Base-by-base conservation (phyloP, 2,797 vertebrate species). In the Nannoperca australis region DNA sequence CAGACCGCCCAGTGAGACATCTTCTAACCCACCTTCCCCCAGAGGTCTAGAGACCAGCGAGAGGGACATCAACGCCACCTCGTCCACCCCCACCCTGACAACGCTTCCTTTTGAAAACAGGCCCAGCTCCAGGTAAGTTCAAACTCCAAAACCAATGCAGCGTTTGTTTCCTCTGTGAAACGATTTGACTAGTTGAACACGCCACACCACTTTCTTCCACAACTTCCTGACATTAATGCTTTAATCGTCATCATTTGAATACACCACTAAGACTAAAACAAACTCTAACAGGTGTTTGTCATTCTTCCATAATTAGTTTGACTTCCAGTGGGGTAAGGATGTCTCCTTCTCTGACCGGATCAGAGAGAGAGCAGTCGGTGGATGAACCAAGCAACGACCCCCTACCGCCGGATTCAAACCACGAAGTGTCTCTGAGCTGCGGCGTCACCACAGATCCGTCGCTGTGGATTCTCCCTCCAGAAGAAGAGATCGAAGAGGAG, bases 371-470 rank as follows among this genome's bases (percentile, higher is more conserved):
- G 79, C 76, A 73, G 70, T 86, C 70, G 0, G 87, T 85, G 79
- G 89, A 90, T 15, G 89, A 94, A 70, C 70, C 78, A 1, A 58
- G 49, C 40, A n/a, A n/a, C 0, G 78, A 85, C 7, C 13, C 17
- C 30, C 60, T 24, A 3, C 51, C 34, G 0, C 59, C 81, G 5
- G 76, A 86, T 34, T 71, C 87, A 24, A 75, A 60, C 67, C 89
- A 91, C 0, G 93, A 95, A 73, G 93, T 95, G 47, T 88, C 89
- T 63, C 81, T 95, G 61, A 92, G 90, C 86, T 92, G 88, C 14
- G 94, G 94, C 1, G 79, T 95, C 47, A 95, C 94, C 49, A 94
- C 93, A 5, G 93, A 95, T 71, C 93, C 92, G 12, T 92, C 85
- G 0, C 83, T 93, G 34, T 95, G 94, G 93, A 71, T 81, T 10